Percentiles rank a stretch among this genome's conserved stretches.
These are phyloP conservation scores for Centroberyx gerrardi DNA, from an alignment of 2,797 vertebrate genomes.

Conservation along the genomic window DNA sequence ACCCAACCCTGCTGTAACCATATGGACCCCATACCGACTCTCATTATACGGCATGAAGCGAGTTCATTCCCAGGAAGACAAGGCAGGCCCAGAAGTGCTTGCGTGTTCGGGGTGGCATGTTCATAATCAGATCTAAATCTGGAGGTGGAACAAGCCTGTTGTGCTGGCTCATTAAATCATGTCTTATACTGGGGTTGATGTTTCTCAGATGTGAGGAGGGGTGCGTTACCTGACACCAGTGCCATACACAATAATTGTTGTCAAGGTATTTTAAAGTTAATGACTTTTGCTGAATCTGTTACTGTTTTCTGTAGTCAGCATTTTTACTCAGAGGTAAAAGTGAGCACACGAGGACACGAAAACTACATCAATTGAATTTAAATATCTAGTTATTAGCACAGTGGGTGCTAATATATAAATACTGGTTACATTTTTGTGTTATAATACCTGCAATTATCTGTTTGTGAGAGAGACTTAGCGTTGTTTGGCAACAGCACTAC, in stretches of 20 bases:
- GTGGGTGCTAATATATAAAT: too few relatives aligned
- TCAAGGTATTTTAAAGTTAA: neutral
- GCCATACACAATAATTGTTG: neutral
- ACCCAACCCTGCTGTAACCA: slow-evolving; percentile 77
- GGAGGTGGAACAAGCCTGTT: slow-evolving; percentile 39
- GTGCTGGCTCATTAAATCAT: slow-evolving; percentile 64
- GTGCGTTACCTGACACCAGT: slow-evolving; percentile 3
- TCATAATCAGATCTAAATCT: slow-evolving; percentile 71
- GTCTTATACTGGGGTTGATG: slow-evolving; percentile 24
- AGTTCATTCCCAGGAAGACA: slow-evolving; percentile 76
- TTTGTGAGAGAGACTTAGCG: too few relatives aligned
- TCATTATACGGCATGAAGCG: slow-evolving; percentile 83
- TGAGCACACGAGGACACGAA: too few relatives aligned
- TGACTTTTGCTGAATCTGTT: slow-evolving; percentile 1
- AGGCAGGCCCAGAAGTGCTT: slow-evolving; percentile 64
- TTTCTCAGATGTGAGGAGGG: slow-evolving; percentile 3
- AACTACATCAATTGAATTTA: too few relatives aligned
- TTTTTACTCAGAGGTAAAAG: neutral
- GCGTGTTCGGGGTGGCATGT: slow-evolving; percentile 56
- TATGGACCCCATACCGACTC: slow-evolving; percentile 86
- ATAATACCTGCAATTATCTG: too few relatives aligned
- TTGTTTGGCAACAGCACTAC: too few relatives aligned
- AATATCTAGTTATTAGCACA: too few relatives aligned
- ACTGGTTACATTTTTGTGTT: too few relatives aligned
- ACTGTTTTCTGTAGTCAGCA: neutral